These are phyloP conservation scores for Listrodromus nycthemerus DNA, from an alignment of 2,888 invertebrate genomes.

Conservation along the genomic window DNA sequence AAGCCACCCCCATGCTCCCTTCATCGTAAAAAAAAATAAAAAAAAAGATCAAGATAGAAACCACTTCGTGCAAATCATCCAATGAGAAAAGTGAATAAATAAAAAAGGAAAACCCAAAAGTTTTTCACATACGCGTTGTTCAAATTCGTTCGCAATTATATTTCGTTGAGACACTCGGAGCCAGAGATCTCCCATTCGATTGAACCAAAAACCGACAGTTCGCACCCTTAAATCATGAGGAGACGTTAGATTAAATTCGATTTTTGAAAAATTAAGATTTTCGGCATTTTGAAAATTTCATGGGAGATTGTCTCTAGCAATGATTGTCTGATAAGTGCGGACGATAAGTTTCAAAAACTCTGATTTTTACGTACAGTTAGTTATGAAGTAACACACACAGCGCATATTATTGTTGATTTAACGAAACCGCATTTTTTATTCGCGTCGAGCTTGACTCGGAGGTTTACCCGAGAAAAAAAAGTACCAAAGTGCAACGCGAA, in stretches of 20 bases:
- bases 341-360: conserved; percentile 80
- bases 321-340: conserved; percentile 71
- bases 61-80: conserved; percentile 68
- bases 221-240: background rate
- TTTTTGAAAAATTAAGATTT: background rate
- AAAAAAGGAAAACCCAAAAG: conserved; percentile 70
- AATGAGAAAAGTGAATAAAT: conserved; percentile 55
- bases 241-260: conserved; percentile 3
- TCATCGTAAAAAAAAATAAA: conserved; percentile 67
- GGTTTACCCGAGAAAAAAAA: background rate
- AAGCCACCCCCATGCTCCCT: conserved; percentile 70
- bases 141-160: conserved; percentile 81
- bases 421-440: conserved; percentile 70
- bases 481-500: conserved; percentile 64
- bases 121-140: conserved; percentile 83
- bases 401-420: conserved; percentile 82
- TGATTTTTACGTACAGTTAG: conserved; percentile 82
- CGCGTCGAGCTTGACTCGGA: conserved; percentile 46
- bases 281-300: conserved; percentile 12
- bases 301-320: conserved; percentile 24
- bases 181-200: conserved; percentile 4
- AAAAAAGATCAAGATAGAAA: conserved; percentile 66
- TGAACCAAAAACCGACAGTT: background rate
- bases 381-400: conserved; percentile 81
- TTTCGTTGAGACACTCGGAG: conserved; percentile 57